These are phyloP conservation scores for Sebastes umbrosus DNA, from an alignment of 2,797 vertebrate genomes.

Conservation along the genomic window DNA sequence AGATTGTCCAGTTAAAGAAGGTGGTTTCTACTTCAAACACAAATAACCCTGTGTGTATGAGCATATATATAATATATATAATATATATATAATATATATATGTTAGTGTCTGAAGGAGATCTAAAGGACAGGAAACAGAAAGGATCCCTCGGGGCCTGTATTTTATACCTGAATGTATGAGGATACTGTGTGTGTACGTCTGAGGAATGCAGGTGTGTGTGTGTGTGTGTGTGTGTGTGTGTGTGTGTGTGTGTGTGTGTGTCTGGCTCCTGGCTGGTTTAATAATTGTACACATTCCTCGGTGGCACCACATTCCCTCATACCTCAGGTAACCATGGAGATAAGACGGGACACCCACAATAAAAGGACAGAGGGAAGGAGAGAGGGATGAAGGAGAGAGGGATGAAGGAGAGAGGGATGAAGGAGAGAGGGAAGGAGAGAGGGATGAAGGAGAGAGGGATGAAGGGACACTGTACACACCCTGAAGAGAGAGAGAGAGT, in stretches of 20 bases:
- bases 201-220: slow-evolving; percentile 23
- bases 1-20: background rate
- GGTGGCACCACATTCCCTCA: slow-evolving; percentile 68
- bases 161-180: background rate
- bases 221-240: slow-evolving; percentile 33
- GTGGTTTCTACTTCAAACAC: background rate
- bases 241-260: slow-evolving; percentile 36
- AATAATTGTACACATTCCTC: slow-evolving; percentile 80
- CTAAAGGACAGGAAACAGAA: slow-evolving; percentile 33
- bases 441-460: no score
- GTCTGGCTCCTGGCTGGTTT: slow-evolving; percentile 61
- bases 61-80: background rate
- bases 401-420: background rate
- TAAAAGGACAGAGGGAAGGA: slow-evolving; percentile 29
- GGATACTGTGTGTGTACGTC: background rate
- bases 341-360: slow-evolving; percentile 53
- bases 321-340: slow-evolving; percentile 69
- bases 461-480: background rate
- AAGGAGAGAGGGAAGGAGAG: background rate
- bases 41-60: background rate
- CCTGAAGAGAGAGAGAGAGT: background rate
- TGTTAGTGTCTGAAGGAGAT: background rate
- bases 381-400: background rate
- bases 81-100: background rate
- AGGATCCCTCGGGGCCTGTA: background rate